Base-by-base conservation (phyloP, 2,113 vertebrate genomes). In the Oenanthe melanoleuca region DNA sequence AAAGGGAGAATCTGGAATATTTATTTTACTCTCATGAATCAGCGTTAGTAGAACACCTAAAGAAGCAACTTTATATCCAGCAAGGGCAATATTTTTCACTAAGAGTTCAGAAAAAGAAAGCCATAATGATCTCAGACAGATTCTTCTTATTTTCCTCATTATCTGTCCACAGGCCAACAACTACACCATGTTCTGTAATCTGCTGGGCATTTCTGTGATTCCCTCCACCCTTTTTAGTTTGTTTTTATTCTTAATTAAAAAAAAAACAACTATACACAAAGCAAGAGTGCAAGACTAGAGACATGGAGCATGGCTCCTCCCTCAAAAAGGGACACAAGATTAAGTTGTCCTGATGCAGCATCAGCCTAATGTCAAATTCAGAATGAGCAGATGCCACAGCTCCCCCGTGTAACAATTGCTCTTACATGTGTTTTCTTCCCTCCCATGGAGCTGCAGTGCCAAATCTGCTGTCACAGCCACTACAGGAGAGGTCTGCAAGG, bases 141-240 rank as follows among this genome's bases (percentile, higher is more conserved):
- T 78, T 91, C 56, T 74, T 86, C 50, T 7, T 70, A 34, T 92
- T 95, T 92, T 78, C 47, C 34, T 81, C 87, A 81, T 78, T 78
- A 87, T 55, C 78, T 84, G 77, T 89, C 29, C 89, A 86, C 78
- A 5, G 29, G 52, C 72, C 75, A 96, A 85, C 65, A 91, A 86
- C 50, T 59, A 69, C 80, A 92, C 60, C 50, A 72, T 9, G 45
- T 55, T 92, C 47, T 66, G 60, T 75, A 77, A 86, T 70, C 67
- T 77, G 55, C 25, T 61, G 55, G 50, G 53, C 37, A 87, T 31
- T 95, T 84, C 65, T 74, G 34, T 16, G 37, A 84, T 24, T 59
- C 53, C 31, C 70, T 78, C 87, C 61, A 83, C 63, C 88, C 80
- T 66, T 63, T 63, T 34, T 49, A 15, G 8, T 49, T 55, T 47